Base-by-base conservation (phyloP, 1,140 invertebrate genomes). In the Zaprionus africanus region DNA sequence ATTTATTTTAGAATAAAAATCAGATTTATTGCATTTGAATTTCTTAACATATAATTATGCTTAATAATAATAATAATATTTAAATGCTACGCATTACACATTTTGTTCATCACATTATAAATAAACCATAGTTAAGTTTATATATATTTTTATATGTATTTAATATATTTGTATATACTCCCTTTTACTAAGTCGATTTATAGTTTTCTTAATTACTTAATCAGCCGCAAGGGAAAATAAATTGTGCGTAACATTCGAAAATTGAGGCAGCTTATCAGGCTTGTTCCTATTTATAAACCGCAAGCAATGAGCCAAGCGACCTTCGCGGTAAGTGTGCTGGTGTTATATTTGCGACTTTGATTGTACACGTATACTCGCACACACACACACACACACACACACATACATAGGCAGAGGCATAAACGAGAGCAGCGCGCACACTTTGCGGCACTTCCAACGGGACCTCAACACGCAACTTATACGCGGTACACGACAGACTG, bases 401-500 rank as follows among this genome's bases (percentile, higher is more conserved):
- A 11, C 49, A 57, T 46, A 19, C 61, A 46, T 60, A 41, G 63
- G 15, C 19, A 41, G 24, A 43, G 24, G n/a, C 49, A 66, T 36
- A 17, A 11, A 51, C 54, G 22, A 17, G 26, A 24, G 59, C 67
- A 59, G 65, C 46, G 46, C 58, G 49, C 66, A 17, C 73, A 82
- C 73, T 79, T 79, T 71, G 77, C 54, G 68, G 49, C 62, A 75
- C 69, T 78, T 68, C 61, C 75, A 70, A 72, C 59, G 63, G 59
- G 22, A 31, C n/a, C 66, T 61, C 57, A 74, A 53, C 78, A 69
- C 64, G 74, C 34, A 68, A 78, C 62, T 17, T 46, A 17, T 6
- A 46, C n/a, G n/a, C 41, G 7, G 41, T 15, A 46, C n/a, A 46
- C n/a, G n/a, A 64, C 43, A 64, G 59, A 46, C 51, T 60, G 58